Evolutionary conservation across 2,888 invertebrate genomes (phyloP).

Genomic region (Cryptus viduatorius): DNA sequence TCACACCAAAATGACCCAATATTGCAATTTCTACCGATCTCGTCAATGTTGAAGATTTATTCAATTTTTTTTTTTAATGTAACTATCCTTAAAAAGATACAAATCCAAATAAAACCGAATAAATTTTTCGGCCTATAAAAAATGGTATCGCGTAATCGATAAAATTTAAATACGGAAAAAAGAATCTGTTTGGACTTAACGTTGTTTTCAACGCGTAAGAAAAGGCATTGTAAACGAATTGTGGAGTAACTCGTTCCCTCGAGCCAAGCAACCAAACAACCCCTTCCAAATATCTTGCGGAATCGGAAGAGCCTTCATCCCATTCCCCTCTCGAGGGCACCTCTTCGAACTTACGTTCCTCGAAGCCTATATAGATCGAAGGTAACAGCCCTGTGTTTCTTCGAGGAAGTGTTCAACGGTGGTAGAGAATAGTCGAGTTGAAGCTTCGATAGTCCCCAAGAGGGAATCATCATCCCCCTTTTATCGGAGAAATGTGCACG

Average conservation of each 20-base stretch:
- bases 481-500: slow-evolving; percentile 63
- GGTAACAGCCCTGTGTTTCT: slow-evolving; percentile 50
- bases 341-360: slow-evolving; percentile 1
- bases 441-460: slow-evolving; percentile 45
- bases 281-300: neutral
- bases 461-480: slow-evolving; percentile 74
- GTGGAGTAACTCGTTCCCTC: neutral
- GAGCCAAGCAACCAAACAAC: neutral
- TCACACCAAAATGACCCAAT: no score
- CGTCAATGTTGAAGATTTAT: no score
- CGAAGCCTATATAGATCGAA: slow-evolving; percentile 27
- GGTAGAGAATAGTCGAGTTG: slow-evolving; percentile 32
- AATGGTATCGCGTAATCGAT: no score
- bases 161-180: no score
- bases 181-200: no score
- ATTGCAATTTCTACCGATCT: no score
- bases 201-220: no score
- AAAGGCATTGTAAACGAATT: neutral
- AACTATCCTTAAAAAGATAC: no score
- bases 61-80: no score
- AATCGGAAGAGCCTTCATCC: slow-evolving; percentile 21
- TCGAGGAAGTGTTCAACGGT: slow-evolving; percentile 34
- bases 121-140: no score
- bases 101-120: no score
- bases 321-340: slow-evolving; percentile 29